Conservation (phyloP, 2,888 invertebrate species). For the Drosophila niveifrons region DNA sequence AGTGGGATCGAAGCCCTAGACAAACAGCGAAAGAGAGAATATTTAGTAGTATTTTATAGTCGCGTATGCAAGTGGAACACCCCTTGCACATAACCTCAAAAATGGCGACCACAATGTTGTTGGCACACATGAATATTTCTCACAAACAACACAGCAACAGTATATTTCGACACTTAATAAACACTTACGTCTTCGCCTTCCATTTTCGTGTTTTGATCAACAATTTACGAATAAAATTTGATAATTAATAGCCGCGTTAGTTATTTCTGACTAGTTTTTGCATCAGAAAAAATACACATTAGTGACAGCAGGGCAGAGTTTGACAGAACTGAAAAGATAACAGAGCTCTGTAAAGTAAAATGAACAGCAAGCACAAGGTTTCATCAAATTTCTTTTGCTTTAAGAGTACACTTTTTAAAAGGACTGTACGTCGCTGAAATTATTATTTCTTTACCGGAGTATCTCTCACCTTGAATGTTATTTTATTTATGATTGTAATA, state of each 20-base stretch:
- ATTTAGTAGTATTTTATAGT: constrained; percentile 1
- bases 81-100: constrained; percentile 56
- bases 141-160: neutral
- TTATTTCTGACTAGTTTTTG: constrained; percentile 56
- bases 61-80: constrained; percentile 28
- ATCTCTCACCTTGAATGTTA: neutral
- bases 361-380: constrained; percentile 3
- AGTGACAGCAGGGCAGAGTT: constrained; percentile 58
- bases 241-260: constrained; percentile 10
- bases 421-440: neutral
- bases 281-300: constrained; percentile 62
- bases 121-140: constrained; percentile 13
- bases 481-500: neutral
- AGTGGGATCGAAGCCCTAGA: constrained; percentile 93
- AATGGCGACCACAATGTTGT: constrained; percentile 24
- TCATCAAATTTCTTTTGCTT: neutral
- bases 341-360: neutral
- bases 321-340: constrained; percentile 14
- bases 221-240: constrained; percentile 10
- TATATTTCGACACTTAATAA: neutral
- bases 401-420: neutral
- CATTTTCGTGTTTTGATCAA: constrained; percentile 45
- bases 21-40: constrained; percentile 19
- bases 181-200: constrained; percentile 71
- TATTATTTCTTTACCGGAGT: neutral